Base-by-base conservation (phyloP, 2,113 vertebrate species). In the Scomber colias region DNA sequence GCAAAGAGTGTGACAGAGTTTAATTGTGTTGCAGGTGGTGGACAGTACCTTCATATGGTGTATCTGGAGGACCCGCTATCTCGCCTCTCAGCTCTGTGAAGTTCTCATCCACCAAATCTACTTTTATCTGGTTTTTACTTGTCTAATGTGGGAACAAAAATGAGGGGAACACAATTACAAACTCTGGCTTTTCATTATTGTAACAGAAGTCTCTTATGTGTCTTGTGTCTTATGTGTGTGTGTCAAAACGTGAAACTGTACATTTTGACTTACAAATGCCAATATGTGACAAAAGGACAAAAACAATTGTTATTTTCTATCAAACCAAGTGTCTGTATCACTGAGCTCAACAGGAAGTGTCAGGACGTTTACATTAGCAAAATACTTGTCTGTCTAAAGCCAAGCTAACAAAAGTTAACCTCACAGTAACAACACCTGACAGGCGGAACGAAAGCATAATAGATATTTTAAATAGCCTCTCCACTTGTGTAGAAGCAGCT, bases 111-210 rank as follows among this genome's bases (percentile, higher is more conserved):
- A 99, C 97, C 94, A 99, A 95, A 92, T 99, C 98, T 93, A 99
- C 98, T 96, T 98, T 99, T 84, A 99, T 99, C 95, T 99, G 98
- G 95, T 99, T 99, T 97, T 98, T 99, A 97, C 97, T 99, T 65
- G 98, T 99, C 98, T 99, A 17, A 1, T 92, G 91, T 94, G 88
- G 92, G 90, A 91, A 91, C 24, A 94, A 92, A 95, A 56, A 74
- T 3, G 86, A 93, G 9, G 79, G 11, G 21, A 4, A 62, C 13
- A 79, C 67, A 61, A 68, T 5, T 84, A 10, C 67, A 35, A n/a
- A 51, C 8, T 4, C 16, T 50, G 35, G 5, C 19, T 15, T 49
- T 66, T 4, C 2, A 4, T 40, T 40, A 40, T 40, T 40, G 35
- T 40, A 40, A 7, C 35, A 40, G 35, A 9, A 40, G 35, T 40